Percentiles rank a stretch among this genome's conserved stretches.
Evolutionary conservation across 2,797 vertebrate genomes (phyloP).

Genomic region (Propithecus perrieri): DNA sequence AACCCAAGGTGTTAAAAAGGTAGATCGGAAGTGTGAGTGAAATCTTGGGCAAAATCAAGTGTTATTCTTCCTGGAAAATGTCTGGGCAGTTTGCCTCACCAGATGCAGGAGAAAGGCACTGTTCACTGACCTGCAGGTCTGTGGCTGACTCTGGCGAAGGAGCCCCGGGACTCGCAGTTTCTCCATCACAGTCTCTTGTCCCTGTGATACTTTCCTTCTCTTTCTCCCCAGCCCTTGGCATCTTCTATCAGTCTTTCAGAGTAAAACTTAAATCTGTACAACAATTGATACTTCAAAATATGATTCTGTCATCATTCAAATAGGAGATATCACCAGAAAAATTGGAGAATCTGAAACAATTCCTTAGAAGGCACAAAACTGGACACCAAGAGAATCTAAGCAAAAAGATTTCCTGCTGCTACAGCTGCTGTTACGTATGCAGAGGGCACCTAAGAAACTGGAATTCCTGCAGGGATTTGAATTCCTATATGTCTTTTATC

Average conservation of each 20-base stretch:
- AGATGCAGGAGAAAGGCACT: background rate
- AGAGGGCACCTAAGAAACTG: background rate
- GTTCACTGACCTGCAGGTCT: rapidly evolving
- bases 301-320: background rate
- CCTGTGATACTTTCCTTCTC: background rate
- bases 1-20: background rate
- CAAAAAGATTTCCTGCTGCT: background rate
- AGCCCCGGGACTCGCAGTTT: no score
- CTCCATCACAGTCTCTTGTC: background rate
- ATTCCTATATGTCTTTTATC: background rate
- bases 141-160: background rate
- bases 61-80: background rate
- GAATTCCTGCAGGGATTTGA: background rate
- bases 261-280: background rate
- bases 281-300: background rate
- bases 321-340: background rate
- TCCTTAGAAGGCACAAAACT: background rate
- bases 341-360: background rate
- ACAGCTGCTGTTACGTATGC: rapidly evolving
- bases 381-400: background rate
- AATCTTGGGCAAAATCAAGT: background rate
- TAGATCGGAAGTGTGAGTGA: background rate
- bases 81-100: background rate
- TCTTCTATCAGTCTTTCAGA: background rate
- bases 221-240: background rate